phyloP scores from a whole-genome alignment of 2,797 vertebrate genomes.

The Orestias chungarensis region DNA sequence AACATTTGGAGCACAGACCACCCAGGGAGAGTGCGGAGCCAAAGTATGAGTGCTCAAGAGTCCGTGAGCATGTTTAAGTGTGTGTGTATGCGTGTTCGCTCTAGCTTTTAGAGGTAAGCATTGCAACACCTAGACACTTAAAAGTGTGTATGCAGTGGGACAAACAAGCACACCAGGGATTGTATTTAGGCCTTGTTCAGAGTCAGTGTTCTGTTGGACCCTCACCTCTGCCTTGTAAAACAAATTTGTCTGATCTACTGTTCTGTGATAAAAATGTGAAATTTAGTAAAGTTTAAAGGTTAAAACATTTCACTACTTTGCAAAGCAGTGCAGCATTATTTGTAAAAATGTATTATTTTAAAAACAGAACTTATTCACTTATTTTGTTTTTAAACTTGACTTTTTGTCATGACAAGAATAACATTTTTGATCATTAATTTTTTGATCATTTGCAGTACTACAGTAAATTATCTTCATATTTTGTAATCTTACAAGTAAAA shows the following conservation, averaged over 20 bases:
- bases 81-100: slow-evolving; percentile 46
- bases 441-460: slow-evolving; percentile 31
- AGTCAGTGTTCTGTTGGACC: slow-evolving; percentile 62
- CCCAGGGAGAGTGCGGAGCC: slow-evolving; percentile 75
- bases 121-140: slow-evolving; percentile 43
- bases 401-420: too few species aligned
- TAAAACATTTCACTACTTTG: slow-evolving; percentile 44
- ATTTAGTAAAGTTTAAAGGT: slow-evolving; percentile 42
- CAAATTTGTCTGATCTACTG: slow-evolving; percentile 66
- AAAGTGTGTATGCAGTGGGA: slow-evolving; percentile 27
- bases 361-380: too few species aligned
- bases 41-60: slow-evolving; percentile 35
- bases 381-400: too few species aligned
- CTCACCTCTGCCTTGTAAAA: slow-evolving; percentile 74
- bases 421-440: too few species aligned
- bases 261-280: slow-evolving; percentile 67
- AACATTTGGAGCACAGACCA: slow-evolving; percentile 85
- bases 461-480: slow-evolving; percentile 1
- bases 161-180: slow-evolving; percentile 66
- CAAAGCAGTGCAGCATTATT: slow-evolving; percentile 17
- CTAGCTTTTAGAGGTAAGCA: slow-evolving; percentile 57
- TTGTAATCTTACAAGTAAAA: background rate
- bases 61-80: slow-evolving; percentile 17
- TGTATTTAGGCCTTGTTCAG: slow-evolving; percentile 76
- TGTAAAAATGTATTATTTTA: slow-evolving; percentile 2